Base-by-base conservation (phyloP, 2,113 vertebrate species). In the Alexandromys fortis region DNA sequence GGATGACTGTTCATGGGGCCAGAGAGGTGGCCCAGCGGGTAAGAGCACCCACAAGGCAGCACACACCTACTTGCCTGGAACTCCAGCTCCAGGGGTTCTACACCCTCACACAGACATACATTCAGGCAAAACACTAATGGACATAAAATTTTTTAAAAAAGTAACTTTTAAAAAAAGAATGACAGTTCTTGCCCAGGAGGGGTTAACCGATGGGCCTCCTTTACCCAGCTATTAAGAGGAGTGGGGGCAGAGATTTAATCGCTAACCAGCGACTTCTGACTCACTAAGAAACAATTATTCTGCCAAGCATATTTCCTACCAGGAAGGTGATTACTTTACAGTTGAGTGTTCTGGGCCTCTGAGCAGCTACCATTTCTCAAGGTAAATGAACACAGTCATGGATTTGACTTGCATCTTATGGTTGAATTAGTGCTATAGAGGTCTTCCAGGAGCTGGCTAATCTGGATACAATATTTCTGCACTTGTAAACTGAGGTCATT, bases 291-390 rank as follows among this genome's bases (percentile, higher is more conserved):
- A 86, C 24, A 96, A 91, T 91, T 68, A 90, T 35, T 94, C 86
- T 89, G 89, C 82, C 82, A 96, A 95, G 76, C 68, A 73, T 42
- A 96, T 87, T 96, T 97, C 86, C 94, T 96, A 78, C 33, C 91
- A 89, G 82, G 86, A 96, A 94, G 86, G 45, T 92, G 73, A 94
- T 97, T 89, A 89, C 38, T 97, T 97, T 95, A 96, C 73, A 93
- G 73, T 87, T 96, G 91, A 91, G 87, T 97, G 91, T 96, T 97
- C 63, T 78, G 82, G 68, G 86, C 26, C 63, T 96, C 89, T 91
- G 42, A 91, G 86, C 86, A 93, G 72, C 73, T 93, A 83, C 16
- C n/a, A 96, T 92, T 96, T 95, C 55, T 85, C 78, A 92, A 52
- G 83, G 8, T 14, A 95, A 97, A 97, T 97, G 95, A 96, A 97